Evolutionary conservation across 2,797 vertebrate genomes (phyloP).

Genomic region (Crenuchus spilurus): DNA sequence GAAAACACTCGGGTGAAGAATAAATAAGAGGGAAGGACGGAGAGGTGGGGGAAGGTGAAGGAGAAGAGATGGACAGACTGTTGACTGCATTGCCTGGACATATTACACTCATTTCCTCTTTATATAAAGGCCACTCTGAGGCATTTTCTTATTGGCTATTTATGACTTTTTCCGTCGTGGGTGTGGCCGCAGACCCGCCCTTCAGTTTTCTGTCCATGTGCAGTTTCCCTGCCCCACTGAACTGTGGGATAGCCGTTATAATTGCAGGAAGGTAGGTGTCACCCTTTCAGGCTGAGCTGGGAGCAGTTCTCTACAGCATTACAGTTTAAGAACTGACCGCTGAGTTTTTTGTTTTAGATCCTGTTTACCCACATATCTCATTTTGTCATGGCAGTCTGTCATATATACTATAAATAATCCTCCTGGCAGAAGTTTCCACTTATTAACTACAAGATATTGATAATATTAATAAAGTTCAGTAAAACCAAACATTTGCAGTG

Average conservation of each 20-base stretch:
- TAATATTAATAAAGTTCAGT: too few relatives aligned
- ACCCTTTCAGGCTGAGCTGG: slow-evolving; percentile 22
- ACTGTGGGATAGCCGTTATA: slow-evolving; percentile 20
- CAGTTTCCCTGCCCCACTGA: slow-evolving; percentile 6
- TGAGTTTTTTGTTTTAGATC: slow-evolving; percentile 39
- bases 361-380: slow-evolving; percentile 34
- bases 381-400: background rate
- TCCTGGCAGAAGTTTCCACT: too few relatives aligned
- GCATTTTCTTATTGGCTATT: slow-evolving; percentile 23
- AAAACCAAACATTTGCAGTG: too few relatives aligned
- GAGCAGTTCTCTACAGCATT: slow-evolving; percentile 17
- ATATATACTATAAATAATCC: too few relatives aligned
- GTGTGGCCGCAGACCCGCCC: slow-evolving; percentile 26
- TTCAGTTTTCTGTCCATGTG: slow-evolving; percentile 24
- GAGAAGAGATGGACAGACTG: background rate
- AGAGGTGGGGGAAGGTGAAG: slow-evolving; percentile 6
- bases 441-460: too few relatives aligned
- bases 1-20: slow-evolving; percentile 23
- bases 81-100: background rate
- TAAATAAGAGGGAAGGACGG: slow-evolving; percentile 37
- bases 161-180: slow-evolving; percentile 6
- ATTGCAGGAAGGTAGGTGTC: slow-evolving; percentile 23
- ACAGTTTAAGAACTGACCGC: slow-evolving; percentile 25
- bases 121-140: slow-evolving; percentile 8
- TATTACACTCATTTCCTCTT: slow-evolving; percentile 11